Base-by-base conservation (phyloP, 2,888 invertebrate species). In the Lycaena phlaeas region DNA sequence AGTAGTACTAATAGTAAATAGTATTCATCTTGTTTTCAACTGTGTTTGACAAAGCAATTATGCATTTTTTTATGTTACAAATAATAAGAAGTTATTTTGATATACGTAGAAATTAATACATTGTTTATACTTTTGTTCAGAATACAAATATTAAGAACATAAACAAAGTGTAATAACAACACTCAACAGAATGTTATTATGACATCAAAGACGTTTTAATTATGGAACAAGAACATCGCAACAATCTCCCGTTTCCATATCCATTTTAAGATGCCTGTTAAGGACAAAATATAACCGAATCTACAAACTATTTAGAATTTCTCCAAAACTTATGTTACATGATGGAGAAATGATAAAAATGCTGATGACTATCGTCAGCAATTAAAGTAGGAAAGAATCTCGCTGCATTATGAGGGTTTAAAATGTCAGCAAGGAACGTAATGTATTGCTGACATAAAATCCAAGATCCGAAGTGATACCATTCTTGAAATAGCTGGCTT, bases 391-490 rank as follows among this genome's bases (percentile, higher is more conserved):
- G 66, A 74, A 64, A 67, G 70, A 74, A 76, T 79, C 73, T 70
- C 62, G 60, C 66, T 59, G 57, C 63, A 67, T 72, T 69, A 77
- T 73, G 61, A 55, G 68, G 72, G 76, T 75, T 73, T 50, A 67
- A 68, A 57, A 64, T 51, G 72, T 71, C 66, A 65, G 68, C 63
- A 52, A 47, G 58, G 75, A 72, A 70, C 66, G 71, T 79, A 78
- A 82, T 69, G 71, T 81, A 82, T 81, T 64, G 66, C 74, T 67
- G 75, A 76, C 81, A 75, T 78, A 76, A 81, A 81, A 65, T 63
- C 66, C 69, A 53, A 82, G 76, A 82, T 82, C 76, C 53, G 59
- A 62, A 56, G 56, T 68, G 82, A 84, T 82, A 79, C 63, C 65
- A 66, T 64, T 65, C 63, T 68, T 74, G 62, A 66, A 72, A 77